These are phyloP conservation scores for Plebejus argus DNA, from an alignment of 2,888 invertebrate genomes.

Conservation along the genomic window DNA sequence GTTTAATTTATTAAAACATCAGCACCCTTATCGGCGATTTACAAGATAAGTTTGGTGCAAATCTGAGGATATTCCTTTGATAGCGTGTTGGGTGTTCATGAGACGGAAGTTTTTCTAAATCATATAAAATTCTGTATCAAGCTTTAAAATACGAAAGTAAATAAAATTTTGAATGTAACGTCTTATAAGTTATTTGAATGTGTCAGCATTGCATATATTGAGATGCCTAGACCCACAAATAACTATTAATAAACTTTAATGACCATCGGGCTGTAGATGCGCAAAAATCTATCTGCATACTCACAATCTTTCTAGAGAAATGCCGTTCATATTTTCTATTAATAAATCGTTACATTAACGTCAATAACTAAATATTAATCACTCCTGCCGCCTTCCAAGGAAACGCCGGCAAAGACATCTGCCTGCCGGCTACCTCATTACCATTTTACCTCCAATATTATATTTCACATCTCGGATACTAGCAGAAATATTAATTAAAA, in stretches of 20 bases:
- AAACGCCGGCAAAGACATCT: slow-evolving; percentile 32
- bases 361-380: slow-evolving; percentile 1
- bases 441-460: slow-evolving; percentile 51
- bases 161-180: no score
- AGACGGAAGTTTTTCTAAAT: no score
- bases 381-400: not conserved
- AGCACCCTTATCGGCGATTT: slow-evolving; percentile 13
- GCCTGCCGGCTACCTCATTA: slow-evolving; percentile 44
- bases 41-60: slow-evolving; percentile 5
- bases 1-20: slow-evolving; percentile 1
- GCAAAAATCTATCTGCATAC: not conserved
- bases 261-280: no score
- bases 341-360: not conserved
- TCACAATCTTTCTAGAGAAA: not conserved
- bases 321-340: not conserved
- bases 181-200: no score
- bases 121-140: no score
- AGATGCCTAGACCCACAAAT: no score
- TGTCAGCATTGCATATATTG: no score
- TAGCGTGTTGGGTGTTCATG: not conserved
- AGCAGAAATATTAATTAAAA: slow-evolving; percentile 59
- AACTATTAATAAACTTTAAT: no score
- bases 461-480: slow-evolving; percentile 52
- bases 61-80: not conserved
- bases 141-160: no score